Conservation (phyloP, 2,113 vertebrate species). For the Notothenia coriiceps region DNA sequence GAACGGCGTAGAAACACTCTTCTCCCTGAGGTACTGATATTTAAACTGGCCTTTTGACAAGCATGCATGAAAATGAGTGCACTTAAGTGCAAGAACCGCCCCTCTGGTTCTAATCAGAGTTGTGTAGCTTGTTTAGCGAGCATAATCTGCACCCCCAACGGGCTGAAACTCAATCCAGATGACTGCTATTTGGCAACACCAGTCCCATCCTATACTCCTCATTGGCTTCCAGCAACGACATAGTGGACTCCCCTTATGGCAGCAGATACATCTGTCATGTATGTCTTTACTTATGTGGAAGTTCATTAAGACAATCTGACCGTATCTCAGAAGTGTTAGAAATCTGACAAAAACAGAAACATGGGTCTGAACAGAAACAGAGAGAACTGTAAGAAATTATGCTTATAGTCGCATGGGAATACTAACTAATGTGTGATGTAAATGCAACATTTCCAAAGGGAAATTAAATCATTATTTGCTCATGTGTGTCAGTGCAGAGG, state of each 20-base stretch:
- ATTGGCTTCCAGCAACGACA: slow-evolving; percentile 34
- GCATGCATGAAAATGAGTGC: slow-evolving; percentile 54
- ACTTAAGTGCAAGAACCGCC: slow-evolving; percentile 43
- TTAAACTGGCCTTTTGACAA: slow-evolving; percentile 72
- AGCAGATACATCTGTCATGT: slow-evolving; percentile 3
- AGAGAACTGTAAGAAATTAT: neutral
- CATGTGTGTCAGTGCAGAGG: neutral
- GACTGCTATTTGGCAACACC: slow-evolving; percentile 71
- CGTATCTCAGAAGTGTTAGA: neutral
- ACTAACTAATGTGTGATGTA: neutral
- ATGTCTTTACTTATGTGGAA: neutral
- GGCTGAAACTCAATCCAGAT: slow-evolving; percentile 80
- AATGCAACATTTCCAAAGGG: slow-evolving; percentile 5
- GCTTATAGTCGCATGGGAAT: neutral
- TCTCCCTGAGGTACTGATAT: slow-evolving; percentile 48
- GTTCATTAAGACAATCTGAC: neutral
- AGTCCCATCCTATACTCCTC: slow-evolving; percentile 47
- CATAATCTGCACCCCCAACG: slow-evolving; percentile 71
- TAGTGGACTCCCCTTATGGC: neutral
- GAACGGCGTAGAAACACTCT: slow-evolving; percentile 8
- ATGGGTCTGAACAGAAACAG: neutral
- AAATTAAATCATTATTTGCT: neutral
- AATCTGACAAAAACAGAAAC: neutral
- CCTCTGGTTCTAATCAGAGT: slow-evolving; percentile 79
- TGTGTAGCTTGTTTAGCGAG: slow-evolving; percentile 75